Evolutionary conservation across 2,888 invertebrate species (phyloP).

Genomic region (Gortyna flavago): DNA sequence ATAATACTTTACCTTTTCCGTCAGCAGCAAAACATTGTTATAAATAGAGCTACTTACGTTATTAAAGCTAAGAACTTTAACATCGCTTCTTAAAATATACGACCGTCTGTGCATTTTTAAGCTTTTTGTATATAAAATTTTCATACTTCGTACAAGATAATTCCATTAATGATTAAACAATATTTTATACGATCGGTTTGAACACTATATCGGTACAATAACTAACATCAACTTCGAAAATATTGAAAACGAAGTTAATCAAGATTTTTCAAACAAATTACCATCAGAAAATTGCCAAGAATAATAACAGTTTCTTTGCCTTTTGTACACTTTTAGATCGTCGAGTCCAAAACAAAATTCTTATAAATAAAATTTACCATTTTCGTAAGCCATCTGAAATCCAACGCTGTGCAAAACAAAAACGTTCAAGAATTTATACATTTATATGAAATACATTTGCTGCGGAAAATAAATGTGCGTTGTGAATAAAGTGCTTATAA

Average conservation of each 20-base stretch:
- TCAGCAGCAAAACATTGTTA: conserved; percentile 58
- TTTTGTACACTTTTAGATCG: conserved; percentile 5
- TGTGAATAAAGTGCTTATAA: conserved; percentile 59
- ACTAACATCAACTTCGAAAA: not conserved
- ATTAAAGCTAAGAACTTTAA: conserved; percentile 24
- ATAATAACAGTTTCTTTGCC: not conserved
- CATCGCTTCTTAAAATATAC: conserved; percentile 19
- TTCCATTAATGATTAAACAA: not conserved
- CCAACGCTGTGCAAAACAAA: conserved; percentile 87
- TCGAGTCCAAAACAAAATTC: conserved; percentile 30
- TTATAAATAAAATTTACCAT: conserved; percentile 79
- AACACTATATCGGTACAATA: not conserved
- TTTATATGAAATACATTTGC: conserved; percentile 61
- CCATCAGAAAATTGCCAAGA: not conserved
- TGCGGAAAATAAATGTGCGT: conserved; percentile 67
- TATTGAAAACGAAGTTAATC: not conserved
- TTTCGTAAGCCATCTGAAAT: conserved; percentile 87
- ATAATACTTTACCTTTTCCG: conserved; percentile 55
- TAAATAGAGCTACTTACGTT: conserved; percentile 46
- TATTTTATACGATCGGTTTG: not conserved
- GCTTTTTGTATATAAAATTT: conserved; percentile 1
- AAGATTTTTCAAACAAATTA: conserved; percentile 1
- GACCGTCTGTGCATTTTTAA: not conserved
- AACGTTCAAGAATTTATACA: conserved; percentile 70
- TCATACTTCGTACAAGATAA: not conserved